Conservation (phyloP, 2,113 vertebrate species). For the Callaeas wilsoni region DNA sequence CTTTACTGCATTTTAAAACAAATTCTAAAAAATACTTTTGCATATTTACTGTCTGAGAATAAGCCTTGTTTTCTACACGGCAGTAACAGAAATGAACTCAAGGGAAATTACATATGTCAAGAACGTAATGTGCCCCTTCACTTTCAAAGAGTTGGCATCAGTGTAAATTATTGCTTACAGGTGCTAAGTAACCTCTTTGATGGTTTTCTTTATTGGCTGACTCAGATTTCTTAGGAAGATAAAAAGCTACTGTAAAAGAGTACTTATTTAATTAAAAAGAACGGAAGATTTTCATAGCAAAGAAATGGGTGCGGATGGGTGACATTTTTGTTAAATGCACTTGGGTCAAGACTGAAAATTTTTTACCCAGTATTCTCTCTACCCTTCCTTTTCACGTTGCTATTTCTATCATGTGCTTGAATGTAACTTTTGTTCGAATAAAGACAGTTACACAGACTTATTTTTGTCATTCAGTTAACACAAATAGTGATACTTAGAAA, state of each 20-base stretch:
- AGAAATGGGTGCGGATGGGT: background rate
- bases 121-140: background rate
- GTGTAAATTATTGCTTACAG: constrained; percentile 58
- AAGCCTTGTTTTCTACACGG: background rate
- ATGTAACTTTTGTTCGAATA: background rate
- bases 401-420: background rate
- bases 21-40: background rate
- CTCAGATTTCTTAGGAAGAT: constrained; percentile 45
- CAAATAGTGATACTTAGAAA: background rate
- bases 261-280: constrained; percentile 52
- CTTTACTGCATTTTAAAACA: background rate
- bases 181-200: constrained; percentile 59
- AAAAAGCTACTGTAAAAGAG: constrained; percentile 47
- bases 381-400: background rate
- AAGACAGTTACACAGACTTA: background rate
- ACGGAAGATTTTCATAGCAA: background rate
- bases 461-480: background rate
- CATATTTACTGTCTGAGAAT: background rate
- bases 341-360: background rate
- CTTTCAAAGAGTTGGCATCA: constrained; percentile 51
- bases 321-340: background rate
- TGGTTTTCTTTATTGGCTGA: constrained; percentile 29
- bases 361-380: background rate
- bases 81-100: background rate
- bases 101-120: constrained; percentile 28